Base-by-base conservation (phyloP, 30 jellyfish, hydroid and myxozoan genomes). In the Turritopsis rubra region DNA sequence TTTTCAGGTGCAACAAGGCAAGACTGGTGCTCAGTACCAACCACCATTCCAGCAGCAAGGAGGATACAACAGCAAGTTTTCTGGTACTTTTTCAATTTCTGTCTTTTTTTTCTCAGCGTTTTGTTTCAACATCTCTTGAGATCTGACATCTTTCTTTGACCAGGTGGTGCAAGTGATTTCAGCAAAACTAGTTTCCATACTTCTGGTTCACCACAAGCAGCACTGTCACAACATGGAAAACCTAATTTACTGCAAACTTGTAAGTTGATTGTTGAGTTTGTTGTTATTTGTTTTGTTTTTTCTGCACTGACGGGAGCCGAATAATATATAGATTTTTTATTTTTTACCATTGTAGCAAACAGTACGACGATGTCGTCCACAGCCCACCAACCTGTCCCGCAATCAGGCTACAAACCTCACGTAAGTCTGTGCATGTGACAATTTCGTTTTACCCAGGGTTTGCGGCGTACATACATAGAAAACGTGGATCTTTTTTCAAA, bases 21-120 rank as follows among this genome's bases (percentile, higher is more conserved):
- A 74, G 65, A 41, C 27, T 74, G n/a, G 82, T 74, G 60, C 26
- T 29, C 82, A 74, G 82, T 24, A 74, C 82, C 53, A 27, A n/a
- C 26, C 82, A 20, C 65, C 52, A 26, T 74, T 23, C 21, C 53
- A 74, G 23, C 77, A 68, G 19, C 77, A 68, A 19, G 22, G 22
- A 7, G 77, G 28, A 27, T 68, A 68, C 77, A 68, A 22, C 21
- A n/a, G 31, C 0, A 68, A 68, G 30, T 68, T n/a, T 68, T 68
- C 77, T 8, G 60, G 82, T 74, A 29, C 27, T 73, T 16, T 16
- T 29, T 74, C n/a, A 0, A 27, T 7, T 1, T 8, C 65, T 16
- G 52, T 74, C 41, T 25, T 0, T 0, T 74, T 16, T 23, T 68
- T 16, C 8, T n/a, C 24, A 72, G 60, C 60, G 13, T 41, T 41